Evolutionary conservation across 2,797 vertebrate genomes (phyloP), one percentile per base, ranked within the genome.

Genomic region (Sparus aurata): DNA sequence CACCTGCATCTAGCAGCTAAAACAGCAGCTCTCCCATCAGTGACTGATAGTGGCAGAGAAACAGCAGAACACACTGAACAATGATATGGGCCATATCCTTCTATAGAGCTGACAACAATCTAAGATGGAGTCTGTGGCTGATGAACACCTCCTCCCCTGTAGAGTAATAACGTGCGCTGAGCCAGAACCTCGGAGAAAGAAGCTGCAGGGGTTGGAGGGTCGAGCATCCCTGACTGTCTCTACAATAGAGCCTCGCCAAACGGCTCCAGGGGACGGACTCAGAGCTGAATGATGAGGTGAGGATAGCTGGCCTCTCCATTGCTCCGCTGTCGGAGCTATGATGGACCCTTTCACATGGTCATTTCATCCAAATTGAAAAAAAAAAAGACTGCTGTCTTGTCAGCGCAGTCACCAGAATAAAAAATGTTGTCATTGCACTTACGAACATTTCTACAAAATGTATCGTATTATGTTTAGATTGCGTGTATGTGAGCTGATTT

Each of bases 161-260:
- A 59, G 78, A 88, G 86, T 89, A 90, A 93, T 91, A 90, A 91
- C 12, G 20, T 84, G 78, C 85, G 61, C 80, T 88, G 84, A 92
- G 85, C 82, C 87, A 87, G 83, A 92, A 90, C 87, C 74, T 63
- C 8, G 27, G 55, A 62, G 80, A 55, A 63, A 49, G 82, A 79
- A 61, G 49, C 69, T 66, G 69, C 30, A 52, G 81, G 70, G 73
- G 17, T 46, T 46, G 59, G 61, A 79, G 81, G 83, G 73, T 23
- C 47, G 89, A 79, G 69, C 57, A 59, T 82, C 74, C 50, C 75
- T 71, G 76, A 22, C 65, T 46, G 69, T 77, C 77, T 79, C 53
- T 43, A 66, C 72, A 79, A 83, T 47, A 70, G 69, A 82, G 62
- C 75, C 49, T 73, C 27, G 65, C 47, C 27, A 78, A 73, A 58